These are phyloP conservation scores for Malurus leucopterus DNA, from an alignment of 2,797 vertebrate species.

Conservation along the genomic window DNA sequence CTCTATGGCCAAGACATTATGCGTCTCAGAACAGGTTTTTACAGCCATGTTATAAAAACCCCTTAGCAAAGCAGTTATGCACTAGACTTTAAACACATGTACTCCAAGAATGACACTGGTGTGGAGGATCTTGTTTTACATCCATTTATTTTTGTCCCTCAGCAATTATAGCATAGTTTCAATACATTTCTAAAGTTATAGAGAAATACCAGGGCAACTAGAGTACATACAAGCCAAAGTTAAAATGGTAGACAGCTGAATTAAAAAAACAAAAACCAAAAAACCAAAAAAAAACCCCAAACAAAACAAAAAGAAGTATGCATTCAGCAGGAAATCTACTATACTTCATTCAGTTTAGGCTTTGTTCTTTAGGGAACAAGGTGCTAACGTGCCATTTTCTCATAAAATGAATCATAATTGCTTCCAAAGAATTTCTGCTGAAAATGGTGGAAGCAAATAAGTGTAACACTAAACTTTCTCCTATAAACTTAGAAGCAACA, in stretches of 20 bases:
- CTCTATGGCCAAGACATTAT: conserved; percentile 52
- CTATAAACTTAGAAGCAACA: conserved; percentile 72
- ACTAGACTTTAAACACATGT: conserved; percentile 62
- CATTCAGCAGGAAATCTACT: conserved; percentile 62
- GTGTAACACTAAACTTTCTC: conserved; percentile 67
- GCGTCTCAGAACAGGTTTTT: conserved; percentile 54
- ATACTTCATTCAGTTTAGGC: conserved; percentile 62
- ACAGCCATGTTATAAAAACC: conserved; percentile 59
- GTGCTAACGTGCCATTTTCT: conserved; percentile 72
- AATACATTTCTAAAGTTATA: conserved; percentile 70
- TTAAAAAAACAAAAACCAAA: not conserved
- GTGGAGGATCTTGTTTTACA: conserved; percentile 70
- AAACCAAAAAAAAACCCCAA: not conserved
- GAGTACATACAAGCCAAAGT: conserved; percentile 69
- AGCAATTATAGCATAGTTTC: conserved; percentile 69
- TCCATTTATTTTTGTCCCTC: conserved; percentile 72
- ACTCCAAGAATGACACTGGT: conserved; percentile 71
- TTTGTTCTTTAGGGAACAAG: conserved; percentile 74
- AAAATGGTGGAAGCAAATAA: conserved; percentile 71
- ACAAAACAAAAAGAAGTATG: conserved; percentile 24
- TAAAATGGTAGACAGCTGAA: conserved; percentile 66
- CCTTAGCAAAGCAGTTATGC: conserved; percentile 58
- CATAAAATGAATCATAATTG: conserved; percentile 67
- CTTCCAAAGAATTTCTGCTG: conserved; percentile 66
- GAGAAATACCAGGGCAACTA: conserved; percentile 70